Base-by-base conservation (phyloP, 2,113 vertebrate genomes). In the Pipa parva region DNA sequence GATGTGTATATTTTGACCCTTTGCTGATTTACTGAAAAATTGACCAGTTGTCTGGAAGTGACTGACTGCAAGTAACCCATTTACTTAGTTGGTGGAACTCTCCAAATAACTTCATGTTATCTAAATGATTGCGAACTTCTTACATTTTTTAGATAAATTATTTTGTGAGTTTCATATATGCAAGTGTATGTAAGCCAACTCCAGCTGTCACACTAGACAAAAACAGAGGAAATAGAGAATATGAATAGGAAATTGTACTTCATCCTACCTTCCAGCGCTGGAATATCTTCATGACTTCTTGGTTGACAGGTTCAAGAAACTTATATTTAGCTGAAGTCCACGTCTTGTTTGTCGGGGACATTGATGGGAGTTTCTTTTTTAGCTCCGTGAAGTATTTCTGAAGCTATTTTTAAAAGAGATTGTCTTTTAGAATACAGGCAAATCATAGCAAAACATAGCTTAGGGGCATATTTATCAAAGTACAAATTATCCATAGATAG, bases 251-350 rank as follows among this genome's bases (percentile, higher is more conserved):
- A 10, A 10, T 31, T 6, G 10, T 31, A 10, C 5, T 42, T n/a
- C 3, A n/a, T 58, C 77, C 73, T 46, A 86, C 89, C 85, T 83
- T 87, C 85, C 89, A 90, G 2, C 0, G 76, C 63, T 79, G 60
- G 78, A 86, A 88, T 62, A 91, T 78, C 45, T 3, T 77, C 63
- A 13, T 78, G 65, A 91, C 74, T 71, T 90, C 75, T 72, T 73
- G 63, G 59, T 84, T 84, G 6, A 77, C 11, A 0, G 17, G 1
- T 0, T 4, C 31, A 67, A 91, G 71, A 79, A 71, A 87, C 33
- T 29, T 77, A 63, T 88, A 88, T 0, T 85, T 86, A 0, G 81
- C 61, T 0, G 76, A 37, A 1, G 85, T 83, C 89, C 89, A 91
- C 2, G 20, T 73, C 15, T 7, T 63, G 63, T 90, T 82, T 1